Evolutionary conservation across 2,888 invertebrate species (phyloP), one percentile per base, ranked within the genome.

Genomic region (Apotomis betuletana): DNA sequence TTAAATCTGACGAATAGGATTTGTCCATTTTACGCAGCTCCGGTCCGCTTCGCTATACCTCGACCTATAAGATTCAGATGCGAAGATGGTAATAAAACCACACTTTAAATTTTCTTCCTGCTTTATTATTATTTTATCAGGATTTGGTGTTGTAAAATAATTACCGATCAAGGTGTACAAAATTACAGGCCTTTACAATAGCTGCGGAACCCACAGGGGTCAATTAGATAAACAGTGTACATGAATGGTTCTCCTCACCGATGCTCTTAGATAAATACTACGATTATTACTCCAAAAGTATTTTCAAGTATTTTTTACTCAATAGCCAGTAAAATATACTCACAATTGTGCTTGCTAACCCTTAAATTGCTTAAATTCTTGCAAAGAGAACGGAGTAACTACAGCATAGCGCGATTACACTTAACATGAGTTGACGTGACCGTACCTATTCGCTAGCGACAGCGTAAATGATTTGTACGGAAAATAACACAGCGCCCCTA

Each of bases 151-250:
- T 86, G 83, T 86, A 90, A 91, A 91, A 89, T 87, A 90, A 89
- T 88, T 86, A 88, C 88, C 85, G 88, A 87, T 89, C 85, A 85
- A 87, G 83, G 90, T 92, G 92, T 92, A 92, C 88, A 92, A 92
- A 92, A 92, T 90, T 91, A 90, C 92, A 91, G 90, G 88, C 87
- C 84, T 88, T 90, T 90, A 90, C 84, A 89, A 82, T 87, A 89
- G 85, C 83, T 86, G 58, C 58, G 81, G 85, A 85, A 86, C 85
- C 87, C 89, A 84, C 87, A 83, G 80, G 79, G 83, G 78, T 85
- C 84, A 81, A 82, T 78, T 77, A 79, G 73, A 76, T 79, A 78
- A 77, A 79, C 81, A 73, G 60, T 64, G 55, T 59, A 64, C 15
- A 64, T 61, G 55, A 64, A 61, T 69, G 51, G 38, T 54, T 62